These are phyloP conservation scores for Acanthiza pusilla DNA, from an alignment of 2,797 vertebrate species.

Conservation along the genomic window DNA sequence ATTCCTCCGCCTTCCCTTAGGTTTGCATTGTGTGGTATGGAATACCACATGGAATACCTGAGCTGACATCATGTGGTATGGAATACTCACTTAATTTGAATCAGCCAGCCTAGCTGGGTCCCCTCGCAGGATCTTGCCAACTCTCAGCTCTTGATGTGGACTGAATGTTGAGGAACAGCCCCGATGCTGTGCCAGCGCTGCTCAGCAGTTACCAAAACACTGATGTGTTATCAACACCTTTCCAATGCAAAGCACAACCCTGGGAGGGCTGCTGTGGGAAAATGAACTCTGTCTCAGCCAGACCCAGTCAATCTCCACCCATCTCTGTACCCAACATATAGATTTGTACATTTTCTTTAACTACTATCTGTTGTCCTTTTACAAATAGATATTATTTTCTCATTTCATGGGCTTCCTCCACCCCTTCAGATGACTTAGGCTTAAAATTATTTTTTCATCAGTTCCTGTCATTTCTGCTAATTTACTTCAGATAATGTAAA, in stretches of 20 bases:
- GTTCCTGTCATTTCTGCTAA: neutral
- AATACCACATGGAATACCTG: neutral
- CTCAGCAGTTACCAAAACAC: neutral
- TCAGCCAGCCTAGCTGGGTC: accelerated
- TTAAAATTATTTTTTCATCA: neutral
- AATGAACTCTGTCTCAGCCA: neutral
- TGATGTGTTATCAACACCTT: neutral
- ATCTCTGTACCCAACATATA: neutral
- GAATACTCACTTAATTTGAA: accelerated
- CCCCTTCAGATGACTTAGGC: neutral
- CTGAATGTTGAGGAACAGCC: accelerated
- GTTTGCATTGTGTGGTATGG: neutral
- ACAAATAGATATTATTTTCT: neutral
- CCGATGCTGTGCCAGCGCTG: accelerated
- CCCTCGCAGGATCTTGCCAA: neutral
- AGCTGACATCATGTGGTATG: no score
- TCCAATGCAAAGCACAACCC: neutral
- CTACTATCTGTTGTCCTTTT: no score
- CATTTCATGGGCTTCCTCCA: neutral
- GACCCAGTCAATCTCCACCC: neutral
- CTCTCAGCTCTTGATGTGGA: no score
- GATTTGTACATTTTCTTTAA: neutral
- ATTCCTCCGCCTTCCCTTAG: neutral
- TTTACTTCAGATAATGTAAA: neutral
- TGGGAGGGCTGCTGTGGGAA: neutral